These are phyloP conservation scores for Drosophila fulvimacula DNA, from an alignment of 2,888 invertebrate species.

Conservation along the genomic window DNA sequence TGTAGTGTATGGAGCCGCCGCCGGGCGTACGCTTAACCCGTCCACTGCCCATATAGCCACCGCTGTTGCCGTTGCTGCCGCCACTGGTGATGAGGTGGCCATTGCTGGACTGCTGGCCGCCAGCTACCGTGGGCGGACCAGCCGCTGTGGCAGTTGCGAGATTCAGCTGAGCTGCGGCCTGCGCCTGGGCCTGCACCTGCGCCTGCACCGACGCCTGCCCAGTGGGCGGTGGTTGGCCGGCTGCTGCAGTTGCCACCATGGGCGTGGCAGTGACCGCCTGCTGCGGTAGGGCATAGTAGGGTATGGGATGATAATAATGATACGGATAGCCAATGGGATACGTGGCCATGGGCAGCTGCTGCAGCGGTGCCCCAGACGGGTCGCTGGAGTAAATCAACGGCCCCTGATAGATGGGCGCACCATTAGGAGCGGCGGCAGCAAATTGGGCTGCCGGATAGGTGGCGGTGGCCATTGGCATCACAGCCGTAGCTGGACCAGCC, in stretches of 20 bases:
- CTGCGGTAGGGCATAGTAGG: conserved; percentile 84
- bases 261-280: conserved; percentile 82
- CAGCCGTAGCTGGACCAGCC: conserved; percentile 75
- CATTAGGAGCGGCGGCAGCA: conserved; percentile 75
- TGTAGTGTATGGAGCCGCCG: conserved; percentile 72
- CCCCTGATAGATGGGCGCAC: conserved; percentile 83
- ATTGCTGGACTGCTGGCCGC: conserved; percentile 42
- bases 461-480: conserved; percentile 83
- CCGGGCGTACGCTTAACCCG: conserved; percentile 82
- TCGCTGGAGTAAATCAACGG: conserved; percentile 85
- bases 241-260: conserved; percentile 73
- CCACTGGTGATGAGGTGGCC: conserved; percentile 44
- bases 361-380: conserved; percentile 82
- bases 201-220: conserved; percentile 35
- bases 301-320: conserved; percentile 85
- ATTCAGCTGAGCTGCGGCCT: conserved; percentile 71
- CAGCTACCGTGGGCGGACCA: conserved; percentile 75
- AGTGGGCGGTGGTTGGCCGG: conserved; percentile 48
- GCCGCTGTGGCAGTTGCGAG: conserved; percentile 74
- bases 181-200: conserved; percentile 39
- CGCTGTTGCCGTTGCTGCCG: conserved; percentile 20
- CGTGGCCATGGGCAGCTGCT: conserved; percentile 84
- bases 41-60: conserved; percentile 68
- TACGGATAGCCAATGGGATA: conserved; percentile 85
- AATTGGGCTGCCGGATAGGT: conserved; percentile 83